Evolutionary conservation across 2,888 invertebrate genomes (phyloP).

Genomic region (Spilosoma lubricipeda): DNA sequence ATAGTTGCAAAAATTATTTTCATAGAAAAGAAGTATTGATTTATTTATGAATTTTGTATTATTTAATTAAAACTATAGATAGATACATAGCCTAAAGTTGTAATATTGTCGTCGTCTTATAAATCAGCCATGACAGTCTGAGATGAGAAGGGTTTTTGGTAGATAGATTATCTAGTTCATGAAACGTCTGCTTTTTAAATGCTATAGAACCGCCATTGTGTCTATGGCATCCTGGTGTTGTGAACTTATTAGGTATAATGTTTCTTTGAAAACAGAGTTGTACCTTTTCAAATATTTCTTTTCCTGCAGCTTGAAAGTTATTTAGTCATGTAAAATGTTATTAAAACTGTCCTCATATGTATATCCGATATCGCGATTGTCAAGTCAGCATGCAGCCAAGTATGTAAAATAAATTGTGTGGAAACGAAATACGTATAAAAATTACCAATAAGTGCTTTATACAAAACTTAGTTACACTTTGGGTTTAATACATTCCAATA

Average conservation of each 20-base stretch:
- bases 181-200: neutral
- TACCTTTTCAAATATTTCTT: neutral
- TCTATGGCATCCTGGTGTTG: neutral
- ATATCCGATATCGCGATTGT: neutral
- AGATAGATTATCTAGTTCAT: neutral
- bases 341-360: neutral
- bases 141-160: neutral
- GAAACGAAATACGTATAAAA: slow-evolving; percentile 30
- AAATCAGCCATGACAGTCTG: neutral
- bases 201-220: neutral
- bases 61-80: neutral
- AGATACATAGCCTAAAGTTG: neutral
- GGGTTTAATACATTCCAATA: slow-evolving; percentile 19
- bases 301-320: neutral
- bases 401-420: slow-evolving; percentile 4
- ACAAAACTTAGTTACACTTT: slow-evolving; percentile 19
- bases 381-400: neutral
- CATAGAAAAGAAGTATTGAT: neutral
- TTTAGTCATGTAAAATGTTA: neutral
- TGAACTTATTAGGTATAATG: neutral
- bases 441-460: slow-evolving; percentile 39
- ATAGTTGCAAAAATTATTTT: slow-evolving; percentile 44
- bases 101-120: neutral
- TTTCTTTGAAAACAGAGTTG: neutral
- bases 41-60: neutral